Conservation (phyloP, 2,888 invertebrate genomes). For the Dyspetes luteomarginatus region DNA sequence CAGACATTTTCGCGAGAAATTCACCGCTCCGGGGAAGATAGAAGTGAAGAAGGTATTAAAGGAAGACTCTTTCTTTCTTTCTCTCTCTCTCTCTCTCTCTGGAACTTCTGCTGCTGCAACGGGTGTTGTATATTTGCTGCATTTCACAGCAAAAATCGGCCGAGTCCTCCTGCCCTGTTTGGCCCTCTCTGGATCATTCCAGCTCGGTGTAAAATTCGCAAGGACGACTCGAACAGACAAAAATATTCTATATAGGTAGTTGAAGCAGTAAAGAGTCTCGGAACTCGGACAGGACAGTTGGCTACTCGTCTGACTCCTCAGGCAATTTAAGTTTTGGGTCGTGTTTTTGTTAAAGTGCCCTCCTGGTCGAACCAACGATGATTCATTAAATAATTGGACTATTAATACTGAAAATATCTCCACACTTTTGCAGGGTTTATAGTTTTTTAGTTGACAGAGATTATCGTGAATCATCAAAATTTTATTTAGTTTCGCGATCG, state of each 20-base stretch:
- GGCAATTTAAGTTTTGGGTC: conserved; percentile 44
- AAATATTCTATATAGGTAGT: conserved; percentile 6
- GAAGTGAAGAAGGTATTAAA: conserved; percentile 27
- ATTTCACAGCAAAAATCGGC: conserved; percentile 32
- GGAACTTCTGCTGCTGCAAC: conserved; percentile 34
- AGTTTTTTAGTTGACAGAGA: conserved; percentile 29
- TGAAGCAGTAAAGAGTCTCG: conserved; percentile 11
- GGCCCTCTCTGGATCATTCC: conserved; percentile 52
- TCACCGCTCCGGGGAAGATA: conserved; percentile 66
- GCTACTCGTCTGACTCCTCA: conserved; percentile 26
- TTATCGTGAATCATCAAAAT: conserved; percentile 35
- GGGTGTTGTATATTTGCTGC: conserved; percentile 48
- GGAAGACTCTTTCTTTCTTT: conserved; percentile 24
- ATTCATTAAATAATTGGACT: conserved; percentile 24
- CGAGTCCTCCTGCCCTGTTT: conserved; percentile 24
- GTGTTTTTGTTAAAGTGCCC: background rate
- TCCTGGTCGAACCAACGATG: background rate
- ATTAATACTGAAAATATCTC: conserved; percentile 1
- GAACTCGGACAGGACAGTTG: conserved; percentile 55
- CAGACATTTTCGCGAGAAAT: conserved; percentile 77
- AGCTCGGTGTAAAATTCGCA: conserved; percentile 39
- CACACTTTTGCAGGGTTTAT: background rate
- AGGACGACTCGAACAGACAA: background rate
- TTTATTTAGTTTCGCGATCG: background rate
- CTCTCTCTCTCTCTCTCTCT: background rate